Conservation (phyloP, 2,797 vertebrate species). For the Amazonetta brasiliensis region DNA sequence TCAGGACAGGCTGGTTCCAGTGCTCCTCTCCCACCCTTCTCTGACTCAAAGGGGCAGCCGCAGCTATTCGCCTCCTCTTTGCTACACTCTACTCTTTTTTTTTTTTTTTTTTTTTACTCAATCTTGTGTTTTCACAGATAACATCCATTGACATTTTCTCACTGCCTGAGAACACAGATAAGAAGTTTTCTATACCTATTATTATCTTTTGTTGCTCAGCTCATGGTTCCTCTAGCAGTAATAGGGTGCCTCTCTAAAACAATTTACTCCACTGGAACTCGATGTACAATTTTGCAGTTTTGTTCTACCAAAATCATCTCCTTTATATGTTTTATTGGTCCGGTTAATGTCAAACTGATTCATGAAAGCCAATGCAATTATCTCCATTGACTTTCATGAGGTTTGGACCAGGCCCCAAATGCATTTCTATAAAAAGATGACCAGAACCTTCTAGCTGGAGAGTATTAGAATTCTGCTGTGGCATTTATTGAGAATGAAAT, state of each 20-base stretch:
- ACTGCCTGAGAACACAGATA: conserved; percentile 40
- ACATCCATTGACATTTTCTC: conserved; percentile 59
- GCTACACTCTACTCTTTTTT: neutral
- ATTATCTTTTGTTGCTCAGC: conserved; percentile 28
- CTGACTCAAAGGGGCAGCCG: neutral
- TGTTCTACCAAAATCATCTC: neutral
- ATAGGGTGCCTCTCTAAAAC: neutral
- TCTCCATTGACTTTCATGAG: neutral
- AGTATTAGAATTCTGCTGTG: neutral
- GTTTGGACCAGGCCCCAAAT: neutral
- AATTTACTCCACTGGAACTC: neutral
- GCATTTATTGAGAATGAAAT: neutral
- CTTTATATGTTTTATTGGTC: neutral
- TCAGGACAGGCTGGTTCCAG: neutral
- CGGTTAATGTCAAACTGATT: neutral
- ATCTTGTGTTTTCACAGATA: conserved; percentile 61
- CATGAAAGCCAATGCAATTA: neutral
- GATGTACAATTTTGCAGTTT: neutral
- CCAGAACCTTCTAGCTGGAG: neutral
- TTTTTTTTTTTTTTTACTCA: neutral
- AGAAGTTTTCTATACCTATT: conserved; percentile 54
- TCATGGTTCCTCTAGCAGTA: conserved; percentile 12
- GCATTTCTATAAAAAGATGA: neutral
- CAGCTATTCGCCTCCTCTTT: neutral
- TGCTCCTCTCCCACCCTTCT: neutral